Percentiles rank a stretch among this genome's conserved stretches.
These are phyloP conservation scores for Venturia canescens DNA, from an alignment of 1,140 invertebrate species.

Conservation along the genomic window DNA sequence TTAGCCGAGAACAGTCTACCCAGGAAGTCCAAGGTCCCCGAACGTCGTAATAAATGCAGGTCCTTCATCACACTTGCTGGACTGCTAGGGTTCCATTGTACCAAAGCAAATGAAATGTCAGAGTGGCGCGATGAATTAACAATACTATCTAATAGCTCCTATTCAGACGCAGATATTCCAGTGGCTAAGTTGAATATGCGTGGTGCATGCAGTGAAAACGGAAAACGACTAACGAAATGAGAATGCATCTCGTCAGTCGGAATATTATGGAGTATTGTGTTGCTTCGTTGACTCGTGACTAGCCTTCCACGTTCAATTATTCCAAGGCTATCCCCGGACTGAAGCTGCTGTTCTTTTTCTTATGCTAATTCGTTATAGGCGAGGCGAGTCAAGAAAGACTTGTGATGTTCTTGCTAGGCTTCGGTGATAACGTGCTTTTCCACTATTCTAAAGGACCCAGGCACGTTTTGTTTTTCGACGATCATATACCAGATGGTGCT, in stretches of 20 bases:
- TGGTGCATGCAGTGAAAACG: not conserved
- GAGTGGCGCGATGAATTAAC: conserved; percentile 71
- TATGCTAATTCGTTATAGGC: conserved; percentile 54
- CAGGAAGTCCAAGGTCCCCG: conserved; percentile 4
- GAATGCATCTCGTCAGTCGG: conserved; percentile 6
- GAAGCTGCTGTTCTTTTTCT: conserved; percentile 48
- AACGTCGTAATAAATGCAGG: conserved; percentile 26
- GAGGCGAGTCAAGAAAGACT: not conserved
- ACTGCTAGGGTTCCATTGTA: conserved; percentile 58
- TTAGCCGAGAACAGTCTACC: conserved; percentile 44
- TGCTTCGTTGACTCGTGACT: conserved; percentile 52
- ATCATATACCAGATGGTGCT: not conserved
- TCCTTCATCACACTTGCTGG: conserved; percentile 23
- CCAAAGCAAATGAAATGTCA: conserved; percentile 71
- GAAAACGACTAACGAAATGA: not conserved
- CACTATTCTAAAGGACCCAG: no score
- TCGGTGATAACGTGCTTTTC: not conserved
- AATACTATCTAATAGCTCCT: conserved; percentile 70
- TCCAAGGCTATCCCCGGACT: conserved; percentile 12
- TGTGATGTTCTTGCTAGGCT: not conserved
- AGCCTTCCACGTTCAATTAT: conserved; percentile 55
- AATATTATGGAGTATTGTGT: conserved; percentile 58
- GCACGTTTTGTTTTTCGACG: not conserved
- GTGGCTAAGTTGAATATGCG: conserved; percentile 46
- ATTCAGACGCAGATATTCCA: conserved; percentile 60